These are phyloP conservation scores for Battus philenor DNA, from an alignment of 1,140 invertebrate genomes.

Conservation along the genomic window DNA sequence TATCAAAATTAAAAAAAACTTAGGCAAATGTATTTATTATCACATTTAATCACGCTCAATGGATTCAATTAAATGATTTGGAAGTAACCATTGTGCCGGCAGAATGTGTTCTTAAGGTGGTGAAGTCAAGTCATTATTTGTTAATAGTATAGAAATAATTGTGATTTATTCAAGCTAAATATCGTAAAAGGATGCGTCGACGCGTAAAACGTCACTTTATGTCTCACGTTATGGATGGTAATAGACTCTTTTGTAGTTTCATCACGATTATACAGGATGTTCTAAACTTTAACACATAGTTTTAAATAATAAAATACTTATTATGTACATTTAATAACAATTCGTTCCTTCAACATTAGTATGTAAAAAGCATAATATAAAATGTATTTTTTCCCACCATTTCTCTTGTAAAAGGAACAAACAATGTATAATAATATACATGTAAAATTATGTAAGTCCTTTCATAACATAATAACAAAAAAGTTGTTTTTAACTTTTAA, in stretches of 20 bases:
- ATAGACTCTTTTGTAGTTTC: conserved; percentile 41
- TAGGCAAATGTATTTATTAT: too few relatives aligned
- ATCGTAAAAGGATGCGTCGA: conserved; percentile 40
- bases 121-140: conserved; percentile 31
- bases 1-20: too few relatives aligned
- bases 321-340: too few relatives aligned
- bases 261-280: conserved; percentile 32
- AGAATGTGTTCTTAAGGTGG: conserved; percentile 26
- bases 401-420: too few relatives aligned
- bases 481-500: too few relatives aligned
- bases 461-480: too few relatives aligned
- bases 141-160: conserved; percentile 34
- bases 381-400: too few relatives aligned
- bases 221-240: conserved; percentile 42
- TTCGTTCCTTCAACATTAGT: too few relatives aligned
- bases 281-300: conserved; percentile 6
- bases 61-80: conserved; percentile 6
- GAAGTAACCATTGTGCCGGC: conserved; percentile 8
- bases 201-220: conserved; percentile 38
- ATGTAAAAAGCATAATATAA: too few relatives aligned
- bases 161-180: conserved; percentile 44
- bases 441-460: too few relatives aligned
- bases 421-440: too few relatives aligned
- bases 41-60: conserved; percentile 2
- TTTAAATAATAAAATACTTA: too few relatives aligned